These are phyloP conservation scores for Reticulitermes lucifugus DNA, from an alignment of 2,888 invertebrate species.

Conservation along the genomic window DNA sequence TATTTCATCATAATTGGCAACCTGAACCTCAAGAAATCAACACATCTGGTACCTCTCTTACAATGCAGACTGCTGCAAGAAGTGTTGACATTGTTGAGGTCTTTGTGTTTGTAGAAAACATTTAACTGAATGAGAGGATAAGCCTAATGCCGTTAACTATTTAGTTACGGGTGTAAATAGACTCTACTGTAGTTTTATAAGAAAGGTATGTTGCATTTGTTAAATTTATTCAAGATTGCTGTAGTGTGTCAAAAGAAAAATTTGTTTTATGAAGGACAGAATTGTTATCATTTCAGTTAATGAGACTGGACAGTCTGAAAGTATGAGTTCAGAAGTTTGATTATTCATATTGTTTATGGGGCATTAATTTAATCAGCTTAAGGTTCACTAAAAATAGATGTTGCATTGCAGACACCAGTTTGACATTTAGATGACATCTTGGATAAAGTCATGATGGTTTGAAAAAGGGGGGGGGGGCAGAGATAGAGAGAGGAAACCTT, in stretches of 20 bases:
- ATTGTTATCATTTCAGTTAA: background rate
- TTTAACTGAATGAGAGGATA: background rate
- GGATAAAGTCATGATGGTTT: no score
- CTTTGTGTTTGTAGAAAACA: background rate
- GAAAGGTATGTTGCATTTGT: background rate
- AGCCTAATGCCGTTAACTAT: background rate
- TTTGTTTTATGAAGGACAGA: background rate
- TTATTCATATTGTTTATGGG: background rate
- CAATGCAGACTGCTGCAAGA: conserved; percentile 16
- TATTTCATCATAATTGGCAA: background rate
- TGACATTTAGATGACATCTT: no score
- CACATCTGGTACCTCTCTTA: background rate
- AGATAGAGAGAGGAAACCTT: no score
- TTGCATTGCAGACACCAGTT: no score
- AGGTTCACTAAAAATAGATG: background rate
- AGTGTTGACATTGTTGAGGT: background rate
- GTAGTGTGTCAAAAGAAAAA: background rate
- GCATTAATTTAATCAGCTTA: background rate
- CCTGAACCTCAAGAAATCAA: conserved; percentile 2
- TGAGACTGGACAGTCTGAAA: background rate
- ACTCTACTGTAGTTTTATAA: background rate
- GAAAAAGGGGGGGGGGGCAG: no score
- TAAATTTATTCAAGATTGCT: background rate
- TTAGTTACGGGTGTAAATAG: background rate
- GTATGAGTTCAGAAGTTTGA: background rate